Evolutionary conservation across 2,888 invertebrate genomes (phyloP).

Genomic region (Volucella inflata): DNA sequence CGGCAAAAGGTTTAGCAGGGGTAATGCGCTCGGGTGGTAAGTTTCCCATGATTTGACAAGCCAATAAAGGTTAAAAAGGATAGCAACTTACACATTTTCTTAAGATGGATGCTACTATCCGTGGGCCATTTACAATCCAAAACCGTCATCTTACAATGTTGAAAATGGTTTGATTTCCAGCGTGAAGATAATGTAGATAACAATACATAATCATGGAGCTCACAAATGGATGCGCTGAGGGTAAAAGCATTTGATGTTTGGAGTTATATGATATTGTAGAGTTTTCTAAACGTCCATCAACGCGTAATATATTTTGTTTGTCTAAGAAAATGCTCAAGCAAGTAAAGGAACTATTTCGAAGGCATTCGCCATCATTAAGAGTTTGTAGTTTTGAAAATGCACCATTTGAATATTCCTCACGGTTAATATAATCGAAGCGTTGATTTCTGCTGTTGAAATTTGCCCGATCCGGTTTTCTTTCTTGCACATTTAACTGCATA

Average conservation of each 20-base stretch:
- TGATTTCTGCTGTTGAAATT: neutral
- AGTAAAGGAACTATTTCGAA: too few species aligned
- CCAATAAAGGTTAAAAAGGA: constrained; percentile 2
- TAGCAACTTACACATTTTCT: constrained; percentile 17
- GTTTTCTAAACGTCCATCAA: too few species aligned
- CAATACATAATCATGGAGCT: too few species aligned
- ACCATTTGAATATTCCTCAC: neutral
- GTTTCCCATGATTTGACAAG: constrained; percentile 38
- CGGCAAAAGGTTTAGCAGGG: constrained; percentile 1
- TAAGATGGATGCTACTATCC: constrained; percentile 6
- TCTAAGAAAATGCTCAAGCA: too few species aligned
- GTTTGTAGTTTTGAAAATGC: too few species aligned
- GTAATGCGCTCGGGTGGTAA: constrained; percentile 13
- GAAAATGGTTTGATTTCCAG: too few species aligned
- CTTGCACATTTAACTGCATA: neutral
- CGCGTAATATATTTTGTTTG: too few species aligned
- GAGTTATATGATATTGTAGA: too few species aligned
- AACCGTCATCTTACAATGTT: constrained; percentile 11
- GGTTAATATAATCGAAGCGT: neutral
- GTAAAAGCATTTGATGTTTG: too few species aligned
- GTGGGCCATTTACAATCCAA: constrained; percentile 28
- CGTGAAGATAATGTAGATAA: constrained; percentile 1
- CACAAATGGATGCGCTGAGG: too few species aligned
- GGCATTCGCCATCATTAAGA: too few species aligned
- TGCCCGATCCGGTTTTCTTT: too few species aligned